Base-by-base conservation (phyloP, 2,888 invertebrate species). In the Zonitis immaculata region DNA sequence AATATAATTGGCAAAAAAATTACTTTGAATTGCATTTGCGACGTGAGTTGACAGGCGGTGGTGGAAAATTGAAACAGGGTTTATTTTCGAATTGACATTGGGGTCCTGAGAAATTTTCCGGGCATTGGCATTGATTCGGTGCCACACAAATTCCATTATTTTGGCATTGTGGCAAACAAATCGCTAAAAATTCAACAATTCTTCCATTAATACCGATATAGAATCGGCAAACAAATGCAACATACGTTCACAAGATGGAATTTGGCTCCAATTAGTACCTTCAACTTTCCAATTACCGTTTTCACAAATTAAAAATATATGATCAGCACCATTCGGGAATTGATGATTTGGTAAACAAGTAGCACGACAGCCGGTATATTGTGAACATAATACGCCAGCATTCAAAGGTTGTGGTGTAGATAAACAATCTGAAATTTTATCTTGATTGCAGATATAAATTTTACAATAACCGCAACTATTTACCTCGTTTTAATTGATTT, bases 61-160 rank as follows among this genome's bases (percentile, higher is more conserved):
- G 81, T 0, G 88, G 88, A 64, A 75, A 79, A 54, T 82, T 81
- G 11, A 87, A 75, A 65, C 91, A 91, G 0, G 87, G 85, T 54
- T 83, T 84, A 68, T 83, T 86, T 70, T 87, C 85, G 58, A 82
- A 82, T 76, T 91, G 86, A 68, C 92, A 92, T 64, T 82, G 80
- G 0, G 83, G 81, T 3, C 91, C 91, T 42, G 81, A 80, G 74
- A 79, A 91, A 68, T 85, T 85, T 44, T 83, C 80, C 0, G 87
- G 82, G 65, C 94, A 95, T 35, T 83, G 76, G 67, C 94, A 95
- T 0, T 83, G 78, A 69, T 90, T 87, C 0, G 88, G 87, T 22
- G 80, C 80, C 3, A 87, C 72, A 67, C 94, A 95, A 46, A 88
- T 85, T 1, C 94, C 94, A 49, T 83, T 87, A 74, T 94, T 91